Base-by-base conservation (phyloP, 2,113 vertebrate species). In the Poecilia latipinna region DNA sequence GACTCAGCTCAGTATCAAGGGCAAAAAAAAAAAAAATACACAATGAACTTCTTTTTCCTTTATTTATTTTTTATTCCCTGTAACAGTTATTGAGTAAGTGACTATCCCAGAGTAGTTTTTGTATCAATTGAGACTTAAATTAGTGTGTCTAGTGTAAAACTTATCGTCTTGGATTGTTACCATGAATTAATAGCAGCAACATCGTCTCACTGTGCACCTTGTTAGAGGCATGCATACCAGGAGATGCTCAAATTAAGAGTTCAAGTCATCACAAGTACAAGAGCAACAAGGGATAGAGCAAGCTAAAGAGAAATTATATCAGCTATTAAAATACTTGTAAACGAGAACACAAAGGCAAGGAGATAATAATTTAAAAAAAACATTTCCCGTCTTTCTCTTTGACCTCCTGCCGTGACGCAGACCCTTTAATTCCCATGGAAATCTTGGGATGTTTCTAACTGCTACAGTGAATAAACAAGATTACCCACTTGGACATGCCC, bases 391-490 rank as follows among this genome's bases (percentile, higher is more conserved):
- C 70, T 81, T 74, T 29, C 68, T 65, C 62, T 72, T 81, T 89
- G 82, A 90, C 89, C 89, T 89, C 88, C 89, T 74, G 68, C 80
- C 84, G 91, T 83, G 90, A 92, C 84, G 83, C 84, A 66, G 85
- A 75, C 71, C 74, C 81, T 90, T 92, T 91, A 92, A 91, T 93
- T 94, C 90, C 91, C 82, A 74, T 39, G 79, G 85, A 91, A 89
- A 91, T 90, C 92, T 89, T 78, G 77, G 83, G 84, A 91, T 57
- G 72, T 39, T 91, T 91, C 89, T 91, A 90, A 90, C 82, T 90
- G 87, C 91, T 91, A 92, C 88, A 92, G 85, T 88, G 88, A 93
- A 94, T 92, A 93, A 94, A 95, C 90, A 93, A 92, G 94, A 92
- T 93, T 93, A 93, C 78, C 77, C 86, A 86, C 88, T 92, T 88